Evolutionary conservation across 2,888 invertebrate species (phyloP).

Genomic region (Ischnus inquisitorius): DNA sequence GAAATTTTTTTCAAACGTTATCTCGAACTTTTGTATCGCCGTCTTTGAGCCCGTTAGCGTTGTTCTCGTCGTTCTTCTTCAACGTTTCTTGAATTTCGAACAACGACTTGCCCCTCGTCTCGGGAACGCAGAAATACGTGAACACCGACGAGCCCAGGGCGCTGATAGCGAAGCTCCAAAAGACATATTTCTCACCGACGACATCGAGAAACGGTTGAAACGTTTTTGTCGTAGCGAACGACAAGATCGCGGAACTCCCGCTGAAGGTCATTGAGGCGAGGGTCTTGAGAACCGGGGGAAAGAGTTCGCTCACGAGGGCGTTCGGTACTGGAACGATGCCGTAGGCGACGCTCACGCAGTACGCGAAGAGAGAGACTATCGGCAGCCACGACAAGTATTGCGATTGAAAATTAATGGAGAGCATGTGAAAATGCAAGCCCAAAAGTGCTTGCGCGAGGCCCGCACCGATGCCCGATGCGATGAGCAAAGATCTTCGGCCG

Average conservation of each 20-base stretch:
- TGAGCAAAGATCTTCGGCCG: conserved; percentile 86
- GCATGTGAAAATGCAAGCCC: conserved; percentile 79
- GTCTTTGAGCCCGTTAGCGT: not conserved
- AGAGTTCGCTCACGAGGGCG: conserved; percentile 80
- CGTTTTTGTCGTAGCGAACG: conserved; percentile 76
- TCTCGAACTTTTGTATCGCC: not conserved
- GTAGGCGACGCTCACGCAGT: conserved; percentile 75
- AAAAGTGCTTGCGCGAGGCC: conserved; percentile 77
- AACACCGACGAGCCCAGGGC: conserved; percentile 76
- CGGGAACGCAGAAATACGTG: conserved; percentile 77
- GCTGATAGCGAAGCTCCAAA: conserved; percentile 78
- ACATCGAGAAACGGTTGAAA: conserved; percentile 79
- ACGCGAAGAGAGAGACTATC: conserved; percentile 74
- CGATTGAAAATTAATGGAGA: conserved; percentile 69
- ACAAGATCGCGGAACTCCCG: conserved; percentile 74
- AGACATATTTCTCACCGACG: conserved; percentile 80
- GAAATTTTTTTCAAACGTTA: not conserved
- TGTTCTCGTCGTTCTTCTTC: conserved; percentile 38
- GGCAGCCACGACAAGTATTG: conserved; percentile 78
- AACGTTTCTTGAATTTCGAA: conserved; percentile 78
- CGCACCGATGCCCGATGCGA: conserved; percentile 84
- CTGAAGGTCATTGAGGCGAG: conserved; percentile 77
- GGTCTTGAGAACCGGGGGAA: conserved; percentile 80
- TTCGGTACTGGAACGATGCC: conserved; percentile 80
- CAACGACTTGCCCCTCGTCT: conserved; percentile 81